A percentile compares a stretch with the other conserved stretches of the same genome.
phyloP scores from a whole-genome alignment of 2,888 invertebrate genomes.

The Euplagia quadripunctaria region DNA sequence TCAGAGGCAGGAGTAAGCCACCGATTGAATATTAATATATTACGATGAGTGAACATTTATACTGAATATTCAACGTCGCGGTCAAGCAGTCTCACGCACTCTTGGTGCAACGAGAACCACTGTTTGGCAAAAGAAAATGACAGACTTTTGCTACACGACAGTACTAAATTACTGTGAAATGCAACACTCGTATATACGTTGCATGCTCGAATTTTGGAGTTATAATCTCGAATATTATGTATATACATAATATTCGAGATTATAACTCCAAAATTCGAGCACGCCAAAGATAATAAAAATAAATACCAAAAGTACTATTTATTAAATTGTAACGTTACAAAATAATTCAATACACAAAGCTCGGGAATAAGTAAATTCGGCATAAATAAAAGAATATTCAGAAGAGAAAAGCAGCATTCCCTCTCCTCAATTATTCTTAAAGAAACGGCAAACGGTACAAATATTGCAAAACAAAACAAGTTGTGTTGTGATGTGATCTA shows the following conservation, averaged over 20 bases:
- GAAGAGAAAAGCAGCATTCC: too few relatives aligned
- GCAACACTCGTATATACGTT: neutral
- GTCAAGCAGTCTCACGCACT: slow-evolving; percentile 74
- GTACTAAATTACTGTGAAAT: neutral
- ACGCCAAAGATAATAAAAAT: neutral
- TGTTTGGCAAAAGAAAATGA: slow-evolving; percentile 47
- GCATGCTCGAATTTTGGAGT: neutral
- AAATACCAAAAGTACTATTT: neutral
- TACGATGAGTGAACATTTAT: slow-evolving; percentile 69
- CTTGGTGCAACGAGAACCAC: slow-evolving; percentile 31
- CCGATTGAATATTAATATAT: slow-evolving; percentile 79
- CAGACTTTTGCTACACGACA: slow-evolving; percentile 18
- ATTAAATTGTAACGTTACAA: neutral
- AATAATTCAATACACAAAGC: neutral
- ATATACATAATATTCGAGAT: neutral
- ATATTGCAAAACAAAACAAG: neutral
- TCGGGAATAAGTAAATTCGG: neutral
- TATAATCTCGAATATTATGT: neutral
- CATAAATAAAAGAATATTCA: neutral
- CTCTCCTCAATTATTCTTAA: neutral
- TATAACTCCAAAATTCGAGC: neutral
- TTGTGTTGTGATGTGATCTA: neutral
- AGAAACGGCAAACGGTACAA: neutral
- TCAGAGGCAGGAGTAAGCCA: slow-evolving; percentile 73
- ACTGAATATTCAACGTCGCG: slow-evolving; percentile 81